These are phyloP conservation scores for Calameuta filiformis DNA, from an alignment of 2,888 invertebrate species.

Conservation along the genomic window DNA sequence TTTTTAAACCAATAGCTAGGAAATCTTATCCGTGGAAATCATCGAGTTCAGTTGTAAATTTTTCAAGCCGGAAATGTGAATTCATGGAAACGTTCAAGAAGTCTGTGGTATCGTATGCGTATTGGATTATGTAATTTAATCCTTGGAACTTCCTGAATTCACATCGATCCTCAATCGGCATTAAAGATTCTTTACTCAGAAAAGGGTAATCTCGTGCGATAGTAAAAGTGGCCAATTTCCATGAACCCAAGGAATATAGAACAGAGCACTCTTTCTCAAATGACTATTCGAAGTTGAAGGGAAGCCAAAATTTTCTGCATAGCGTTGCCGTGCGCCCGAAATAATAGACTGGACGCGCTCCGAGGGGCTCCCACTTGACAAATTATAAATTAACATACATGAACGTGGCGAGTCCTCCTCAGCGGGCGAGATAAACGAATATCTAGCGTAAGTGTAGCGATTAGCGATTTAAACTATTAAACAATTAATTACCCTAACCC, in stretches of 20 bases:
- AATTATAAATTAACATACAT: constrained; percentile 29
- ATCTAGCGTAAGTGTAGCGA: constrained; percentile 58
- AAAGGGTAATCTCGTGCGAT: background rate
- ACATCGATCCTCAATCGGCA: background rate
- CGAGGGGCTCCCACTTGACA: constrained; percentile 54
- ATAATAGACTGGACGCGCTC: constrained; percentile 63
- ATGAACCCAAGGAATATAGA: constrained; percentile 5
- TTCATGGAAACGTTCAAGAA: background rate
- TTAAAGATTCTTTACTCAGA: background rate
- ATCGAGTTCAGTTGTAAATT: background rate
- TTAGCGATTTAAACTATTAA: constrained; percentile 46
- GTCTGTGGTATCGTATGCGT: background rate
- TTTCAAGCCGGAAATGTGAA: background rate
- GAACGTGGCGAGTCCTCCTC: constrained; percentile 51
- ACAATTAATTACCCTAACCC: constrained; percentile 16
- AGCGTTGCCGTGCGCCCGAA: constrained; percentile 46
- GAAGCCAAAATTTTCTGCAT: constrained; percentile 56
- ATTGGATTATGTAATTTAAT: background rate
- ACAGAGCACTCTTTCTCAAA: constrained; percentile 25
- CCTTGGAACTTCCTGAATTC: background rate
- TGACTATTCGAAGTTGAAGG: constrained; percentile 42
- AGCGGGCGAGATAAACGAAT: constrained; percentile 63
- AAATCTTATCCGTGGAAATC: background rate
- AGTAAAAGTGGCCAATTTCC: background rate
- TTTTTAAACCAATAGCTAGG: background rate